phyloP scores from a whole-genome alignment of 1,140 invertebrate genomes.

The Physella acuta region DNA sequence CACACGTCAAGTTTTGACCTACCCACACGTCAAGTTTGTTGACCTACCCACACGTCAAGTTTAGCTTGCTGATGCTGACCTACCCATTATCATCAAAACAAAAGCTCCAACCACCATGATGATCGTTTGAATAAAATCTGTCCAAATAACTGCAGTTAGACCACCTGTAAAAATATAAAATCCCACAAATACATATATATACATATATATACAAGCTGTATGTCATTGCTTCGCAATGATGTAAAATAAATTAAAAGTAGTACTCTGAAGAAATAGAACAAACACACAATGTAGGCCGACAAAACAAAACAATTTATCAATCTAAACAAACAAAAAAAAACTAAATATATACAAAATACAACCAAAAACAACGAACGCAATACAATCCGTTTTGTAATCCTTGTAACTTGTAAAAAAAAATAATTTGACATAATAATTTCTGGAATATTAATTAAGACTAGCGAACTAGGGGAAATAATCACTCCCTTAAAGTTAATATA shows the following conservation, averaged over 20 bases:
- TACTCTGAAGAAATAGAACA: too few relatives aligned
- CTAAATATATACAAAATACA: too few relatives aligned
- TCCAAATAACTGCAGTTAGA: constrained; percentile 67
- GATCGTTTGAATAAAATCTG: constrained; percentile 66
- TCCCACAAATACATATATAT: background rate
- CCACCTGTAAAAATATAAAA: constrained; percentile 52
- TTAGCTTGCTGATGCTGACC: background rate
- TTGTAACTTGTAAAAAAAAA: background rate
- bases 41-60: background rate
- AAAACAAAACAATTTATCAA: too few relatives aligned
- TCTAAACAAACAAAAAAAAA: too few relatives aligned
- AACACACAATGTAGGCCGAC: too few relatives aligned
- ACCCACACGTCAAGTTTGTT: background rate
- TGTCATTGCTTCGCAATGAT: too few relatives aligned
- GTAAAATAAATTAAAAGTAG: too few relatives aligned
- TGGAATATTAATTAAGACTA: too few relatives aligned
- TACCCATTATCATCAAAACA: constrained; percentile 61
- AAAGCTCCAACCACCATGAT: constrained; percentile 66
- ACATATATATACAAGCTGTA: background rate
- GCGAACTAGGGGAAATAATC: too few relatives aligned
- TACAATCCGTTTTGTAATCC: too few relatives aligned
- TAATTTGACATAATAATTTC: too few relatives aligned
- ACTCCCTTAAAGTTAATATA: background rate
- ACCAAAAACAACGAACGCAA: too few relatives aligned
- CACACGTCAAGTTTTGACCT: background rate